Base-by-base conservation (phyloP, 1,140 invertebrate genomes). In the Zaprionus africanus region DNA sequence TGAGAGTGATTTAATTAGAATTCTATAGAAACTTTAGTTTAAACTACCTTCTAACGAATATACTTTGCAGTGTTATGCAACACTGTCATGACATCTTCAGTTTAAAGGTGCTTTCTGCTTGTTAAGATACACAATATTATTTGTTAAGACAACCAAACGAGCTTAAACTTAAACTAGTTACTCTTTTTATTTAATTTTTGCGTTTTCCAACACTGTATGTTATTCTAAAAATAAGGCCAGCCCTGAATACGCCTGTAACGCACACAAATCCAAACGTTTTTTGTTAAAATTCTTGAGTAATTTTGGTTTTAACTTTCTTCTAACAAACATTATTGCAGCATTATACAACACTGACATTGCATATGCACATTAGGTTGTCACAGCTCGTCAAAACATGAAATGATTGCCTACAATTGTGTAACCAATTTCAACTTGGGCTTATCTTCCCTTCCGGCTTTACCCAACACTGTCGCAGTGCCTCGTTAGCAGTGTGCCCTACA, bases 41-140 rank as follows among this genome's bases (percentile, higher is more conserved):
- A 0, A 46, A 17, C 0, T 17, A 46, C 1, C 6, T 17, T 46
- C 2, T 17, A 43, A 43, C 6, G 6, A 2, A 43, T 43, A 17
- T 46, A 17, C n/a, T 1, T 17, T 41, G 15, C 0, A 2, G 38
- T n/a, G 0, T 41, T 41, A 2, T 41, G 6, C 38, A 41, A 41
- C 38, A 41, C 38, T 41, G 38, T 1, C n/a, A n/a, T n/a, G 15
- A 0, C 2, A 41, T 7, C 0, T 41, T 0, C 0, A n/a, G 0
- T 7, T 15, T 41, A 7, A 15, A 2, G 38, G 2, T n/a, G 2
- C 5, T 49, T 19, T 4, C 9, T 2, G 11, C 0, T 34, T 34
- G 31, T 34, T 34, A 3, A 34, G 11, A 11, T 34, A 11, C 3
- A 34, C 11, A 31, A 31, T 11, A 34, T 11, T 9, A 34, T 34